phyloP scores from a whole-genome alignment of 1,140 invertebrate species.

The Cotesia vestalis region DNA sequence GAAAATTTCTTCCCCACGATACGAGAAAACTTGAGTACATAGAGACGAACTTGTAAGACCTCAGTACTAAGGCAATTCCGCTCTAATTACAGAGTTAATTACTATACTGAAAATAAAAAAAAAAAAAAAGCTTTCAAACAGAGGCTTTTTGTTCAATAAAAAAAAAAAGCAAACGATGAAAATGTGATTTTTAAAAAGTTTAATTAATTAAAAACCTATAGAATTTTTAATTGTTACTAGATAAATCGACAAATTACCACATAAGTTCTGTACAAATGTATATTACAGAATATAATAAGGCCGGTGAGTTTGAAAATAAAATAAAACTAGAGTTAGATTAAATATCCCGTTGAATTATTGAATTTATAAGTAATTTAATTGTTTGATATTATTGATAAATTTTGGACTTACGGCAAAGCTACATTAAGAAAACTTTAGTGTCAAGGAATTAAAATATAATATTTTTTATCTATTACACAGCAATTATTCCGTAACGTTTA shows the following conservation, averaged over 20 bases:
- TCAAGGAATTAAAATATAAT: constrained; percentile 31
- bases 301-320: neutral
- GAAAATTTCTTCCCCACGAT: no score
- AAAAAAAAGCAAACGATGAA: constrained; percentile 6
- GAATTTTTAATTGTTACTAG: constrained; percentile 29
- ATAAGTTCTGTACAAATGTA: constrained; percentile 63
- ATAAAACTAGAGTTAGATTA: constrained; percentile 40
- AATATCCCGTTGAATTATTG: constrained; percentile 47
- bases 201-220: constrained; percentile 18
- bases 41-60: constrained; percentile 1
- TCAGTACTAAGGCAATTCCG: constrained; percentile 2
- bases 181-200: constrained; percentile 16
- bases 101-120: no score
- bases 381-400: constrained; percentile 52
- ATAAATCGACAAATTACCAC: constrained; percentile 54
- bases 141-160: no score
- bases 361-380: constrained; percentile 45
- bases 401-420: constrained; percentile 46
- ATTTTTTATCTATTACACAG: constrained; percentile 2
- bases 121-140: no score
- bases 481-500: no score
- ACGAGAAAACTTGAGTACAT: constrained; percentile 21
- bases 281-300: constrained; percentile 5
- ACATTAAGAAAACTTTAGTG: constrained; percentile 40
- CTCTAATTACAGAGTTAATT: neutral